Conservation (phyloP, 1,140 invertebrate species). For the Diachasmimorpha longicaudata region DNA sequence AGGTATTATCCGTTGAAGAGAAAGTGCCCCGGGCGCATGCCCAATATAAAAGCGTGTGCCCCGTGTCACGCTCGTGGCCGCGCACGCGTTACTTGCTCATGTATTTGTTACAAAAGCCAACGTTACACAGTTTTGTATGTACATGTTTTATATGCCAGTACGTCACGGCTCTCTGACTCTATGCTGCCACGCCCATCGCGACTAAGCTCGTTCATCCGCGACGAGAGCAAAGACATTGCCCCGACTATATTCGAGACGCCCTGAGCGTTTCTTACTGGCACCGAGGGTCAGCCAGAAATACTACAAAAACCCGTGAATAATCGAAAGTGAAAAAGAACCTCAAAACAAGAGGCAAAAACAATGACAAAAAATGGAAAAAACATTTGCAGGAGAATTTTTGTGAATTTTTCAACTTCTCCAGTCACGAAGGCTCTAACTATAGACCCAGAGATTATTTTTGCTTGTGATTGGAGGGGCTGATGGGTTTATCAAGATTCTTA, state of each 20-base stretch:
- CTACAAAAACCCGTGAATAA: background rate
- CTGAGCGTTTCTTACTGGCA: background rate
- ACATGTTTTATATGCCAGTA: conserved; percentile 45
- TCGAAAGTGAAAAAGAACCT: background rate
- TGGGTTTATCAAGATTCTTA: conserved; percentile 5
- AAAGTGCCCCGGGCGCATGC: conserved; percentile 29
- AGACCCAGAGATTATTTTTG: conserved; percentile 17
- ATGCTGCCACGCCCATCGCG: conserved; percentile 54
- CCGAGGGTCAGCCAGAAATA: conserved; percentile 23
- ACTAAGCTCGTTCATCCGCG: conserved; percentile 53
- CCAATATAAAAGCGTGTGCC: conserved; percentile 39
- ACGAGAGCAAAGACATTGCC: conserved; percentile 48
- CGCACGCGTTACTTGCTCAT: conserved; percentile 18
- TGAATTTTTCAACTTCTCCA: background rate
- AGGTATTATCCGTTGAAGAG: conserved; percentile 1
- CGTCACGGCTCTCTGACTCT: conserved; percentile 49
- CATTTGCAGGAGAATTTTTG: background rate
- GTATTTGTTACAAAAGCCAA: conserved; percentile 7
- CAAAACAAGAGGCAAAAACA: background rate
- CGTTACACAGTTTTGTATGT: background rate
- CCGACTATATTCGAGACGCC: background rate
- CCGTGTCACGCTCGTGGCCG: conserved; percentile 36
- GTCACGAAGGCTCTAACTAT: conserved; percentile 20
- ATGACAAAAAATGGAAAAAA: background rate
- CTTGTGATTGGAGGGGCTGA: background rate